Percentiles rank a stretch among this genome's conserved stretches.
phyloP scores from a whole-genome alignment of 2,888 invertebrate genomes.

The Masnerella sp. region DNA sequence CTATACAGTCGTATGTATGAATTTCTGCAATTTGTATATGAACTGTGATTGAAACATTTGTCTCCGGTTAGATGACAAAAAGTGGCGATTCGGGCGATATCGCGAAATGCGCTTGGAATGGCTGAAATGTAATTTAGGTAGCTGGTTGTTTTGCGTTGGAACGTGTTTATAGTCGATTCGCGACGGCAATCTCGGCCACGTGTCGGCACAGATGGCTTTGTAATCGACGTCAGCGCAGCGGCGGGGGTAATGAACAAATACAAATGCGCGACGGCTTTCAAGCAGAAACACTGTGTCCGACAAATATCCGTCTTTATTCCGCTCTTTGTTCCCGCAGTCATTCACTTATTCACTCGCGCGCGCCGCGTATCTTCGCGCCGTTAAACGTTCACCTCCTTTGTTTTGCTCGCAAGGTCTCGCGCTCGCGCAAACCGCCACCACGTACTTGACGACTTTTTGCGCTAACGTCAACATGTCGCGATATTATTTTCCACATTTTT shows the following conservation, averaged over 20 bases:
- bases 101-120: too few relatives aligned
- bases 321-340: conserved; percentile 43
- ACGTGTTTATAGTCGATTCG: conserved; percentile 29
- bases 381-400: conserved; percentile 54
- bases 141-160: conserved; percentile 10
- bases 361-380: conserved; percentile 28
- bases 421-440: conserved; percentile 21
- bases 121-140: conserved; percentile 2
- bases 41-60: too few relatives aligned
- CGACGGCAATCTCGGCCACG: conserved; percentile 45
- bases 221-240: conserved; percentile 33
- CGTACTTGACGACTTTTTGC: conserved; percentile 50
- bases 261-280: conserved; percentile 23
- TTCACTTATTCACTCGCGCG: conserved; percentile 33
- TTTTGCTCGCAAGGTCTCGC: conserved; percentile 55
- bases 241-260: conserved; percentile 45
- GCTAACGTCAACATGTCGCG: conserved; percentile 38
- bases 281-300: conserved; percentile 33
- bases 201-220: conserved; percentile 46
- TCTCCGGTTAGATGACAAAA: too few relatives aligned
- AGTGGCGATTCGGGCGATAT: too few relatives aligned
- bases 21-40: too few relatives aligned
- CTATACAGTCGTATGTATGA: too few relatives aligned
- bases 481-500: conserved; percentile 18
- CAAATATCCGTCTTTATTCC: conserved; percentile 49